Conservation (phyloP, 2,888 invertebrate genomes). For the Tipula confusa region DNA sequence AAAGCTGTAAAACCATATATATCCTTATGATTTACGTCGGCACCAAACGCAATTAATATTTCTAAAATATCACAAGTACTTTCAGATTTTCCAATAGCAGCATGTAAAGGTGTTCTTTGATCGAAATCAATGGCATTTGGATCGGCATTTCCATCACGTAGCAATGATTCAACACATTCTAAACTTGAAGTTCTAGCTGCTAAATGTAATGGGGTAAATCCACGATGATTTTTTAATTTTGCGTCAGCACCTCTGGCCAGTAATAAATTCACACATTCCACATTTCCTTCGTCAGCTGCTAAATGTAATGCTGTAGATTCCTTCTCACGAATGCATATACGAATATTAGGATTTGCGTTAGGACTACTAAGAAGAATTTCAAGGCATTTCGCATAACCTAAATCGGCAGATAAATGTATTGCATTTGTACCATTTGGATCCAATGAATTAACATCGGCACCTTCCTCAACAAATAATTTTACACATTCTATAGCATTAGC, state of each 20-base stretch:
- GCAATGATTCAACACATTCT: conserved; percentile 73
- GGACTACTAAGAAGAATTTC: conserved; percentile 70
- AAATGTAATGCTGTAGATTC: conserved; percentile 77
- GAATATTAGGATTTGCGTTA: conserved; percentile 64
- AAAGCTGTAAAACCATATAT: conserved; percentile 81
- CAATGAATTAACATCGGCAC: conserved; percentile 69
- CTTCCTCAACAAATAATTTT: conserved; percentile 67
- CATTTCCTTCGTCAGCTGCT: conserved; percentile 82
- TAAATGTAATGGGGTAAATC: conserved; percentile 80
- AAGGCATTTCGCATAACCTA: conserved; percentile 71
- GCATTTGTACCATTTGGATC: conserved; percentile 74
- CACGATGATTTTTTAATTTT: conserved; percentile 68
- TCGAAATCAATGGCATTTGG: conserved; percentile 77
- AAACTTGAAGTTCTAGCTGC: conserved; percentile 75
- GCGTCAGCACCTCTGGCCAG: conserved; percentile 72
- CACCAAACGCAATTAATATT: conserved; percentile 71
- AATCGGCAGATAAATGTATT: conserved; percentile 74
- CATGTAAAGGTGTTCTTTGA: conserved; percentile 75
- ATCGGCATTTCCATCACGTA: conserved; percentile 70
- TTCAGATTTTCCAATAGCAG: conserved; percentile 78
- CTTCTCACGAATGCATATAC: conserved; percentile 65
- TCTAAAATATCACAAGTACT: conserved; percentile 77
- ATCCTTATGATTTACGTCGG: conserved; percentile 78
- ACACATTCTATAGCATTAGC: conserved; percentile 80
- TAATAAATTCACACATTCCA: conserved; percentile 72